phyloP scores from a whole-genome alignment of 2,113 vertebrate species.

The Guaruba guarouba region DNA sequence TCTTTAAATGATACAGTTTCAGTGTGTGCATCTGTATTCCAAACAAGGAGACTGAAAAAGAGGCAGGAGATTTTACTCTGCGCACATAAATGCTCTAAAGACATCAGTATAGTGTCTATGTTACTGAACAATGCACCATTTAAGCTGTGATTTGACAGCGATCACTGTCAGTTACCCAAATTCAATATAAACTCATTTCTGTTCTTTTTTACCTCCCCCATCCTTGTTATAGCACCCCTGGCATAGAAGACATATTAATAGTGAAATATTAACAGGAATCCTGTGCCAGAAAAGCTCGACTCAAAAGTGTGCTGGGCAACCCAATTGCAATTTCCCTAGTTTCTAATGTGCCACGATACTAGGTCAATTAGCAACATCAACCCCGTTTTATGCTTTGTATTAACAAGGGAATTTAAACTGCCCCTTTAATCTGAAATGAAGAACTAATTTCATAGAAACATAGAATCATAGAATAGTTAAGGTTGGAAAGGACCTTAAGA shows the following conservation, averaged over 20 bases:
- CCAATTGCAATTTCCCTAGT: conserved; percentile 35
- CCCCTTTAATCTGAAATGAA: not conserved
- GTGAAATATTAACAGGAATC: conserved; percentile 24
- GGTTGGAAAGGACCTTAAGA: no score
- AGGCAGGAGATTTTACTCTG: not conserved
- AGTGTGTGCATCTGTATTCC: not conserved
- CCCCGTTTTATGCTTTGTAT: not conserved
- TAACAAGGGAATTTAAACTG: not conserved
- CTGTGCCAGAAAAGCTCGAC: not conserved
- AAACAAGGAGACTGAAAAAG: not conserved
- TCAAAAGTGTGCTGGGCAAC: not conserved
- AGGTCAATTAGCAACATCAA: conserved; percentile 8
- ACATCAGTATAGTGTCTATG: not conserved
- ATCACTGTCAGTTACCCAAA: not conserved
- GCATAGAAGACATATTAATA: not conserved
- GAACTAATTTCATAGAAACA: not conserved
- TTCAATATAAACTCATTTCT: not conserved
- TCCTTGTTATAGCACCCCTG: not conserved
- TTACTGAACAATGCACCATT: not conserved
- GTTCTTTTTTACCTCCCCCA: not conserved
- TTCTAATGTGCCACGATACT: not conserved
- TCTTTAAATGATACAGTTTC: not conserved
- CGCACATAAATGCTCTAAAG: not conserved
- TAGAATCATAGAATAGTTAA: no score
- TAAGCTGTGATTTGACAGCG: not conserved